These are phyloP conservation scores for Caenorhabditis imperialis DNA, from an alignment of 2,888 invertebrate species.

Conservation along the genomic window DNA sequence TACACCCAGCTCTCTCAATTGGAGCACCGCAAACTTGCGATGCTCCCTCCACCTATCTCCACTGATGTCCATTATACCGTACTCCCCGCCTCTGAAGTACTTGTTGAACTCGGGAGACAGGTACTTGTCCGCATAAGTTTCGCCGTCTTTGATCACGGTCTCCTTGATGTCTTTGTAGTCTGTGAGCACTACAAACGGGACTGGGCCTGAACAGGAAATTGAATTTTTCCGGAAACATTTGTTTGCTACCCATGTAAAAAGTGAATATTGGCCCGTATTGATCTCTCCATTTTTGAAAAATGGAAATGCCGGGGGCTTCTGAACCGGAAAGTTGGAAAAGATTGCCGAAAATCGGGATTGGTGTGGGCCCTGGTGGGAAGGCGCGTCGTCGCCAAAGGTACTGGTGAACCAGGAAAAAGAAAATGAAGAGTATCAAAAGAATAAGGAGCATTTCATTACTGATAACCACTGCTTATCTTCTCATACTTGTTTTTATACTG, in stretches of 20 bases:
- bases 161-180: constrained; percentile 58
- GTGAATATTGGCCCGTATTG: constrained; percentile 57
- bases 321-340: constrained; percentile 39
- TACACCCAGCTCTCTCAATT: constrained; percentile 50
- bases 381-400: constrained; percentile 31
- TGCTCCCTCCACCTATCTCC: constrained; percentile 53
- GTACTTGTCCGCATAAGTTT: constrained; percentile 55
- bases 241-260: constrained; percentile 44
- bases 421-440: constrained; percentile 6
- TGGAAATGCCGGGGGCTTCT: constrained; percentile 56
- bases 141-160: constrained; percentile 58
- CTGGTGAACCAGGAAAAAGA: constrained; percentile 32
- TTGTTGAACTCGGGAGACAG: constrained; percentile 42
- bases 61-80: constrained; percentile 53
- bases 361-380: constrained; percentile 50
- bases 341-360: constrained; percentile 56
- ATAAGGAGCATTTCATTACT: constrained; percentile 29
- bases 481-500: too few species aligned
- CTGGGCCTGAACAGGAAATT: constrained; percentile 20
- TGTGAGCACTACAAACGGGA: constrained; percentile 54
- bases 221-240: neutral
- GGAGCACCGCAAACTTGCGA: constrained; percentile 51
- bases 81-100: constrained; percentile 46
- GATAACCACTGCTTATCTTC: too few species aligned
- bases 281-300: constrained; percentile 54